Conservation (phyloP, 2,113 vertebrate genomes). For the Scomber colias region DNA sequence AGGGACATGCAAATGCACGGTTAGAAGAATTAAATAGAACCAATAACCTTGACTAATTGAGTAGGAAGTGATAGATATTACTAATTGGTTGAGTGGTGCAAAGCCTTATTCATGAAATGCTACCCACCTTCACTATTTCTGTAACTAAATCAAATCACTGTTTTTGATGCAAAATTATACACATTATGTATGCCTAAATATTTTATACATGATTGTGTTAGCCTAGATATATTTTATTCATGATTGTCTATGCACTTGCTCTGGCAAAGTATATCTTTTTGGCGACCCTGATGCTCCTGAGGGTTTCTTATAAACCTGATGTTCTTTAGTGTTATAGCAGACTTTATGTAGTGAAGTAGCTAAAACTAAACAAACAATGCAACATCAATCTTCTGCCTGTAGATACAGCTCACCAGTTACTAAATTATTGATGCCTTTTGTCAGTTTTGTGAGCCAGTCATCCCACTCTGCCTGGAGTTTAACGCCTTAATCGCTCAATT, state of each 20-base stretch:
- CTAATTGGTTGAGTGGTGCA: constrained; percentile 11
- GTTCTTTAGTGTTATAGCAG: constrained; percentile 27
- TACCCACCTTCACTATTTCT: background rate
- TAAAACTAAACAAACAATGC: constrained; percentile 55
- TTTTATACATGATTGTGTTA: background rate
- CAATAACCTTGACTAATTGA: background rate
- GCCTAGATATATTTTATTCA: constrained; percentile 2
- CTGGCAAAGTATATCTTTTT: background rate
- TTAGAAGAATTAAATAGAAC: constrained; percentile 6
- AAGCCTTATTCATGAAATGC: constrained; percentile 18
- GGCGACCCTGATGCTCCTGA: constrained; percentile 17
- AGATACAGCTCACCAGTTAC: constrained; percentile 28
- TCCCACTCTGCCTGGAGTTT: constrained; percentile 26
- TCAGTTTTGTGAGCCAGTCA: constrained; percentile 37
- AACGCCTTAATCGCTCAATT: constrained; percentile 56
- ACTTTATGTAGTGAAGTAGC: constrained; percentile 53
- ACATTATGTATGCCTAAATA: background rate
- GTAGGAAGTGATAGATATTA: constrained; percentile 30
- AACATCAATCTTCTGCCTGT: constrained; percentile 48
- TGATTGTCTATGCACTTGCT: constrained; percentile 12
- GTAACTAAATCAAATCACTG: constrained; percentile 1
- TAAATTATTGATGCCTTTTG: constrained; percentile 64
- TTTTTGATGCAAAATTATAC: constrained; percentile 4
- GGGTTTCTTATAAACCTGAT: constrained; percentile 37
- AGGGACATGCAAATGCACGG: background rate